Base-by-base conservation (phyloP, 2,888 invertebrate genomes). In the Gortyna flavago region DNA sequence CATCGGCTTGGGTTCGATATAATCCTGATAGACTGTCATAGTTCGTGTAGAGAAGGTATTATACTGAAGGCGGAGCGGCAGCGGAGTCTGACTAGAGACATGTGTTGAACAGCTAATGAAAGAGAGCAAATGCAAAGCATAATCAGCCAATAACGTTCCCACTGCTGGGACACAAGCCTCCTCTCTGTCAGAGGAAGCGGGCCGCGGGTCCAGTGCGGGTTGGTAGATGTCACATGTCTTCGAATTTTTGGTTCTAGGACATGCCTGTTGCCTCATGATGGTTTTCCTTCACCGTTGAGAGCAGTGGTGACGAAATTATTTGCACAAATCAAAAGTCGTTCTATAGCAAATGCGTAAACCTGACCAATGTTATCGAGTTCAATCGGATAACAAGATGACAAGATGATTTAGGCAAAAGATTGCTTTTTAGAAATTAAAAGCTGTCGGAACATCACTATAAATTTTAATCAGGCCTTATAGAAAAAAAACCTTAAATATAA, bases 11-110 rank as follows among this genome's bases (percentile, higher is more conserved):
- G 61, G 74, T 73, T 84, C 68, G 80, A 79, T 86, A 83, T 92
- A 91, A 92, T 88, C 92, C 91, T 88, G 86, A 86, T 67, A 80
- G 87, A 88, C 85, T 87, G 84, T 86, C 85, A 79, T 82, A 85
- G 80, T 75, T 75, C 61, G 66, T 41, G 44, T 35, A 1, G 62
- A 35, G 64, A 44, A 38, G 4, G 16, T 0, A 67, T 73, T 29
- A 32, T 29, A 64, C 11, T 35, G 69, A 4, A n/a, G 7, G 77
- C 83, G 57, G 54, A 54, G 57, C 65, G 85, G n/a, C 38, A 0
- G 1, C 6, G 16, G 11, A 5, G 2, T 16, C 32, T n/a, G 6
- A 41, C 25, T 1, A 41, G 16, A 44, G 70, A 21, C 32, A 32
- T 29, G 16, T 59, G 59, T 29, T 59, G 59, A 61, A 32, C 59